Evolutionary conservation across 2,113 vertebrate genomes (phyloP), one percentile per base, ranked within the genome.

Genomic region (Mus pahari): DNA sequence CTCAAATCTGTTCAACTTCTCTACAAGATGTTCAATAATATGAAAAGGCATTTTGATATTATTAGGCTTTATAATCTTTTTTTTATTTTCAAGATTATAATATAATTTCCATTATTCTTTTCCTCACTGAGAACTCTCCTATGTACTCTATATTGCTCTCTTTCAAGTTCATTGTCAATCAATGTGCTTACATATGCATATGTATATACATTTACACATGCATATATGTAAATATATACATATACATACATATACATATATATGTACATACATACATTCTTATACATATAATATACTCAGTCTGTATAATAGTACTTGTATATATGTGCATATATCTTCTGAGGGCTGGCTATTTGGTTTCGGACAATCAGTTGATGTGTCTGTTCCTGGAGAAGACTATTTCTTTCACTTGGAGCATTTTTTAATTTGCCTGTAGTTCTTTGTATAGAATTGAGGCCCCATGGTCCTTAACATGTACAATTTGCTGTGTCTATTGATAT

Each of bases 21-120:
- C 45, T 64, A 22, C 1, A 53, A 11, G 90, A 48, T 83, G n/a
- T 64, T 93, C 70, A 87, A 48, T 60, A 86, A 81, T 33, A 84
- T 36, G 14, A 90, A 64, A 74, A 45, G 45, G 1, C 93, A 79
- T 48, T 92, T 87, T 62, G 0, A 74, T 82, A 3, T 64, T 92
- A 62, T 81, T 82, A 79, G 68, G 28, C 78, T 91, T 55, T 86
- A n/a, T 92, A 28, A 92, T 83, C 92, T 68, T 64, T 64, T 64
- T 60, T 20, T 53, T 79, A 33, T 53, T 28, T 50, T 78, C 33
- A 19, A 50, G 14, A 78, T 78, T 60, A 62, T 24, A 24, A 7
- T 78, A 78, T 33, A 78, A 78, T 50, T 50, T 79, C 48, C 24
- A 36, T 20, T 8, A 79, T 53, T 53, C 50, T 53, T 58, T 58